Evolutionary conservation across 2,888 invertebrate species (phyloP).

Genomic region (Rotaria socialis): DNA sequence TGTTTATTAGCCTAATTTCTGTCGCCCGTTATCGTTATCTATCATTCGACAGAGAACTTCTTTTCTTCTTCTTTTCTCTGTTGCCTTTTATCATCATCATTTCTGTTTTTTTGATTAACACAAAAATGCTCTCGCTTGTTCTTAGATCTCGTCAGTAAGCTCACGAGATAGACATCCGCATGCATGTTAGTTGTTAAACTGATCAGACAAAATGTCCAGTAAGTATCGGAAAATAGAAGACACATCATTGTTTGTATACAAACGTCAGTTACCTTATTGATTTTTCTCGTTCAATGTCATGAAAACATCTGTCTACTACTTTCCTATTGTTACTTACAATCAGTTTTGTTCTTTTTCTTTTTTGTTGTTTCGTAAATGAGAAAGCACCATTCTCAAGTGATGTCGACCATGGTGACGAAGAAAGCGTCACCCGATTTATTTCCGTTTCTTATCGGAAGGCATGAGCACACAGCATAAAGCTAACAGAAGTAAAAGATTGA

Average conservation of each 20-base stretch:
- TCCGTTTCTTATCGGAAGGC: slow-evolving; percentile 26
- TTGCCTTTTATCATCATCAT: background rate
- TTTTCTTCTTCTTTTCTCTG: background rate
- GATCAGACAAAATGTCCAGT: background rate
- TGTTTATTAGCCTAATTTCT: background rate
- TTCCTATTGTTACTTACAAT: background rate
- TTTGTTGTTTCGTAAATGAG: background rate
- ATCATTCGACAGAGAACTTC: background rate
- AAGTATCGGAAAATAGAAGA: background rate
- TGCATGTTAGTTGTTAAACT: background rate
- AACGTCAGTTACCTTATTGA: background rate
- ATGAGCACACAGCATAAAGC: background rate
- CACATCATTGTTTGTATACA: background rate
- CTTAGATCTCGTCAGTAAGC: background rate
- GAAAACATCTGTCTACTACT: background rate
- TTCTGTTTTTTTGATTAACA: background rate
- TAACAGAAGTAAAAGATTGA: background rate
- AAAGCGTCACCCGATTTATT: background rate
- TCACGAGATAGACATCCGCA: background rate
- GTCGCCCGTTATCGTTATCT: background rate
- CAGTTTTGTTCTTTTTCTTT: background rate
- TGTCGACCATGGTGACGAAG: background rate
- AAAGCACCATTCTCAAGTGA: background rate
- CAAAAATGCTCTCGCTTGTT: background rate
- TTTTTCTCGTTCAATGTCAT: background rate